Percentiles rank a stretch among this genome's conserved stretches.
These are phyloP conservation scores for Diglossa brunneiventris DNA, from an alignment of 2,113 vertebrate genomes.

Conservation along the genomic window DNA sequence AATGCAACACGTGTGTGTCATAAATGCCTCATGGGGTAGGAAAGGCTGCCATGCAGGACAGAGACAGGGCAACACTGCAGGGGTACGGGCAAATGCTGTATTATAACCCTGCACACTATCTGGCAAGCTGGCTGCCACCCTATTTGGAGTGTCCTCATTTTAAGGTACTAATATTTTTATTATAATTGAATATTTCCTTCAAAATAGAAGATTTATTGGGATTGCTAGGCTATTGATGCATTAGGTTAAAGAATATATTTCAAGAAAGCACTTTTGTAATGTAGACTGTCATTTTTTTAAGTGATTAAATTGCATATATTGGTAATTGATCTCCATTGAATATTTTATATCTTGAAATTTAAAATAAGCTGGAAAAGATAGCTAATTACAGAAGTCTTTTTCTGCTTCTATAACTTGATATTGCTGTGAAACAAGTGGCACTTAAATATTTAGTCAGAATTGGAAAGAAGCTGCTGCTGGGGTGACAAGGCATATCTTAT, in stretches of 20 bases:
- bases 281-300: not conserved
- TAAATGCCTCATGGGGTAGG: not conserved
- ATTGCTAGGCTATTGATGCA: not conserved
- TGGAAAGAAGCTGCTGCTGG: not conserved
- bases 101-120: not conserved
- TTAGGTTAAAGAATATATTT: not conserved
- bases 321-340: not conserved
- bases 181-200: not conserved
- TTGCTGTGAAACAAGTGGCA: not conserved
- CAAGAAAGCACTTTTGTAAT: conserved; percentile 8
- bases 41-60: not conserved
- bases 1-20: not conserved
- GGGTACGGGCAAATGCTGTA: not conserved
- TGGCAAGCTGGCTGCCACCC: not conserved
- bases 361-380: not conserved
- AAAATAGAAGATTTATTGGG: not conserved
- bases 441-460: not conserved
- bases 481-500: not conserved
- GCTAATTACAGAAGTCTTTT: not conserved
- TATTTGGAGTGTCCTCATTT: conserved; percentile 5
- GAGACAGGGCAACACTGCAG: not conserved
- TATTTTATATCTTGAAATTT: not conserved
- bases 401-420: not conserved
- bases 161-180: conserved; percentile 50
- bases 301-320: not conserved